Evolutionary conservation across 2,888 invertebrate genomes (phyloP).

Genomic region (Monoplex corrugatus): DNA sequence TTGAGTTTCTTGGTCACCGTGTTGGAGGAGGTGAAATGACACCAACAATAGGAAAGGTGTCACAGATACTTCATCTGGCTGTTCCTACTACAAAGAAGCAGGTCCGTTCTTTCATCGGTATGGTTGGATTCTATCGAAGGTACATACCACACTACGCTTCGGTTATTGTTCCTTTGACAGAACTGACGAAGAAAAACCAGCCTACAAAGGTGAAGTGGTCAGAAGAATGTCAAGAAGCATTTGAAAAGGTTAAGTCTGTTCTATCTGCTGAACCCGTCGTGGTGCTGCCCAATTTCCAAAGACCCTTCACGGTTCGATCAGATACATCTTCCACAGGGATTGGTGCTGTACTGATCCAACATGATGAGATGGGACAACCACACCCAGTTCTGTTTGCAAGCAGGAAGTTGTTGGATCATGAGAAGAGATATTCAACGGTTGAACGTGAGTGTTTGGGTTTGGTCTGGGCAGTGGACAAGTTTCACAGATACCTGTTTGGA

Average conservation of each 20-base stretch:
- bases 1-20: neutral
- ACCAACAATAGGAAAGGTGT: neutral
- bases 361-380: neutral
- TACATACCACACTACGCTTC: neutral
- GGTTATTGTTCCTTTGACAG: neutral
- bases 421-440: neutral
- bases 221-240: neutral
- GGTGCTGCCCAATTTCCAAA: neutral
- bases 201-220: neutral
- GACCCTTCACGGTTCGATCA: conserved; percentile 28
- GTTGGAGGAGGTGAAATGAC: neutral
- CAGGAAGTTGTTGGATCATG: neutral
- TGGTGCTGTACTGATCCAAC: conserved; percentile 40
- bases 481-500: neutral
- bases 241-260: neutral
- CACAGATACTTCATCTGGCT: neutral
- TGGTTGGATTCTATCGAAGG: neutral
- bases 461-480: neutral
- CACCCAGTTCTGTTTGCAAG: neutral
- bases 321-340: conserved; percentile 43
- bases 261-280: neutral
- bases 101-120: neutral
- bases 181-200: neutral
- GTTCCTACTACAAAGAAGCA: neutral
- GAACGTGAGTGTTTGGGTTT: neutral